These are phyloP conservation scores for Aspidiotus destructor DNA, from an alignment of 2,888 invertebrate genomes.

Conservation along the genomic window DNA sequence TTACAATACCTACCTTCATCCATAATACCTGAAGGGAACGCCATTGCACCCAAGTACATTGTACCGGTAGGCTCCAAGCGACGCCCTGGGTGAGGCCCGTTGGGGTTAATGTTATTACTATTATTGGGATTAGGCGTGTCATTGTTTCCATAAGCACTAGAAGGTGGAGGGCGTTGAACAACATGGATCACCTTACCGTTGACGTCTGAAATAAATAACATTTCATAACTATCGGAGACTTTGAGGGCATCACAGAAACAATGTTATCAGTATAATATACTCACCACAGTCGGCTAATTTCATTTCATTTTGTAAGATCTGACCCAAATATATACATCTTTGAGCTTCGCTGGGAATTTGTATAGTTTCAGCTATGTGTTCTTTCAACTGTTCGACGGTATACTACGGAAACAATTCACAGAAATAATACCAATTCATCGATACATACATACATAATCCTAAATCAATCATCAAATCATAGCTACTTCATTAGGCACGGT, in stretches of 20 bases:
- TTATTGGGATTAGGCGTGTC: slow-evolving; percentile 31
- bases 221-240: not conserved
- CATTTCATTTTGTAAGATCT: slow-evolving; percentile 80
- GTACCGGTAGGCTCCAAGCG: slow-evolving; percentile 33
- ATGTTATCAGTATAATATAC: slow-evolving; percentile 35
- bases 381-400: slow-evolving; percentile 72
- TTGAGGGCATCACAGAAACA: not conserved
- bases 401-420: slow-evolving; percentile 47
- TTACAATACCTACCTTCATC: slow-evolving; percentile 35
- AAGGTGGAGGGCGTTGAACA: slow-evolving; percentile 77
- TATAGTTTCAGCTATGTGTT: slow-evolving; percentile 65
- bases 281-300: slow-evolving; percentile 75
- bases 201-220: slow-evolving; percentile 53
- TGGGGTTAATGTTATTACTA: slow-evolving; percentile 38
- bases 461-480: slow-evolving; percentile 37
- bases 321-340: slow-evolving; percentile 87
- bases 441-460: not conserved
- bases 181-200: slow-evolving; percentile 87
- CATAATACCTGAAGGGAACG: slow-evolving; percentile 46
- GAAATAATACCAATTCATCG: not conserved
- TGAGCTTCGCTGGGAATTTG: slow-evolving; percentile 72
- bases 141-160: slow-evolving; percentile 38
- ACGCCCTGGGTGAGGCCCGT: slow-evolving; percentile 27
- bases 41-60: slow-evolving; percentile 52
- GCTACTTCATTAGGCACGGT: slow-evolving; percentile 76